phyloP scores from a whole-genome alignment of 2,888 invertebrate genomes.

The Auanema freiburgensis region DNA sequence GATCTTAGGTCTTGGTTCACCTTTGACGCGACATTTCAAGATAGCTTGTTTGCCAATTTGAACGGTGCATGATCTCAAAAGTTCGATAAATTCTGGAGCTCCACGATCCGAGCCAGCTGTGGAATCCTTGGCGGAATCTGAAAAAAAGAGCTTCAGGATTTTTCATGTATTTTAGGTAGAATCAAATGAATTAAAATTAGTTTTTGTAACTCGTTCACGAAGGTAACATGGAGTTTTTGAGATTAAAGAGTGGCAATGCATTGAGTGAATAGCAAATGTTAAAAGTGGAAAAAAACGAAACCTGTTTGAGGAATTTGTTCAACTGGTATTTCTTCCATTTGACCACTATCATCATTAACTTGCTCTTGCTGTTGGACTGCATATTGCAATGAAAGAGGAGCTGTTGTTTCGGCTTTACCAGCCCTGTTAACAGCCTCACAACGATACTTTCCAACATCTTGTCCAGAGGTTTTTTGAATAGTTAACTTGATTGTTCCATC shows the following conservation, averaged over 20 bases:
- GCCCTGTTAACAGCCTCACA: slow-evolving; percentile 84
- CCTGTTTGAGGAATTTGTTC: slow-evolving; percentile 10
- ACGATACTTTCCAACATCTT: slow-evolving; percentile 69
- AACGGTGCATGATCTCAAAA: slow-evolving; percentile 57
- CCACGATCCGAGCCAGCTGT: slow-evolving; percentile 22
- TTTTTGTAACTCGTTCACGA: neutral
- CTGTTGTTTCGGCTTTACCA: slow-evolving; percentile 70
- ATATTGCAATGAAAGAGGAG: slow-evolving; percentile 46
- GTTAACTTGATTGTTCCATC: slow-evolving; percentile 64
- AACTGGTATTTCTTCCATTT: slow-evolving; percentile 32
- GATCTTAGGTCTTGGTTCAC: slow-evolving; percentile 88
- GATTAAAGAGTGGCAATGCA: no score
- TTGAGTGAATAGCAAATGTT: neutral
- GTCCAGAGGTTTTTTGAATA: slow-evolving; percentile 50
- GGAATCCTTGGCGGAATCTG: slow-evolving; percentile 17
- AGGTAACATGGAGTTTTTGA: no score
- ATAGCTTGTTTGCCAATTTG: slow-evolving; percentile 27
- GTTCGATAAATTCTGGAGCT: slow-evolving; percentile 62
- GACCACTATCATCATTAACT: slow-evolving; percentile 32
- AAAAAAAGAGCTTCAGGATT: slow-evolving; percentile 18
- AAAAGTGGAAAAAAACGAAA: neutral
- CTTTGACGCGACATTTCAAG: slow-evolving; percentile 82
- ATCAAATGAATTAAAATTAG: neutral
- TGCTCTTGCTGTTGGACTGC: slow-evolving; percentile 65
- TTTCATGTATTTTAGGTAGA: slow-evolving; percentile 27